Percentiles rank a stretch among this genome's conserved stretches.
Evolutionary conservation across 2,797 vertebrate genomes (phyloP).

Genomic region (Enteromius afrohamiltoni): DNA sequence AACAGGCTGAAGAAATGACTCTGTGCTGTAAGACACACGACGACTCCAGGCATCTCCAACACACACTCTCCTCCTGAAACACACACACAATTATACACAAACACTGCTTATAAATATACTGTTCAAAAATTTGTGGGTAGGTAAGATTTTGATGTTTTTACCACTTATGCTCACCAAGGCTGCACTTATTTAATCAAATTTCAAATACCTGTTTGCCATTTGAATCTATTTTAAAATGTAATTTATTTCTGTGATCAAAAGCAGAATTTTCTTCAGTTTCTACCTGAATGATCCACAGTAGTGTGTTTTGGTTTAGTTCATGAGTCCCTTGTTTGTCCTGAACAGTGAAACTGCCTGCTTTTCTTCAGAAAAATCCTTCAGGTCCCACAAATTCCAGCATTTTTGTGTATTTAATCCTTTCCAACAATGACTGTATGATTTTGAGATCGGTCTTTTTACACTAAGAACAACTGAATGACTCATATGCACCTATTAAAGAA

Average conservation of each 20-base stretch:
- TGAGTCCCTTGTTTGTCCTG: not conserved
- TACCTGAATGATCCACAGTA: not conserved
- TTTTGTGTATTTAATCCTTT: not conserved
- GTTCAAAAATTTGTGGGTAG: not conserved
- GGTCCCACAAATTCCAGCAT: not conserved
- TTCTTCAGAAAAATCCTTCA: not conserved
- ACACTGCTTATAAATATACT: not conserved
- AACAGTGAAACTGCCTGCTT: not conserved
- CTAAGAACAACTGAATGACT: not conserved
- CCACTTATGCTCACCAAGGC: not conserved
- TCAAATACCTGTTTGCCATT: not conserved
- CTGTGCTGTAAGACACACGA: constrained; percentile 63
- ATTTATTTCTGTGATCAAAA: not conserved
- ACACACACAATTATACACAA: constrained; percentile 15
- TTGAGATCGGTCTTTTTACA: not conserved
- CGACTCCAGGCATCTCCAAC: constrained; percentile 50
- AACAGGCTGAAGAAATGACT: constrained; percentile 85
- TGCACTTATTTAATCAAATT: not conserved
- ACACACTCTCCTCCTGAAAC: constrained; percentile 85
- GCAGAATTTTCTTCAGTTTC: not conserved
- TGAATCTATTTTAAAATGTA: not conserved
- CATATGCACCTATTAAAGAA: too few species aligned
- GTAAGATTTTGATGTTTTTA: not conserved
- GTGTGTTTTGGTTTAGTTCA: not conserved
- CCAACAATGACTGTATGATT: not conserved